Evolutionary conservation across 2,888 invertebrate genomes (phyloP), one percentile per base, ranked within the genome.

Genomic region (Cheilosia impressa): DNA sequence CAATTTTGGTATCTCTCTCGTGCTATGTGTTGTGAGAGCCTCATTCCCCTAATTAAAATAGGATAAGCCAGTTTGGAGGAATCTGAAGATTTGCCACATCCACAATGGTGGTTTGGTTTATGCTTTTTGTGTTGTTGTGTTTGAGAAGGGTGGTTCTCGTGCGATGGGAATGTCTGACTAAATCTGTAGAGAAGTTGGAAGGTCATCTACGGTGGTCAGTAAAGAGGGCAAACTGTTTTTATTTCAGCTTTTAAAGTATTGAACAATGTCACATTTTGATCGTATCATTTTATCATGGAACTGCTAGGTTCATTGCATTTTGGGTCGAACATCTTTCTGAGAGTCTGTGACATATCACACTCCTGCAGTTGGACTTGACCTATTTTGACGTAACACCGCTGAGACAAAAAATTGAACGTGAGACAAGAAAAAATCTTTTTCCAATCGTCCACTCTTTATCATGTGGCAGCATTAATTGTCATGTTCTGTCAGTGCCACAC

Each of bases 61-160:
- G 84, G 84, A 85, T 85, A 80, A 85, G 76, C 84, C 75, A 66
- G 71, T 85, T 76, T 85, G 71, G 65, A 76, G 80, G 80, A 66
- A 85, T 79, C 75, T 58, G 62, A 80, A 66, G 80, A 85, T 85
- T 85, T 85, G 80, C 84, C 80, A 85, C 84, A 85, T 85, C 84
- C 80, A 57, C 83, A 76, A 62, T 75, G 47, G 73, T 80, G 72
- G 79, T 80, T 80, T 62, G 72, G 52, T 76, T 80, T 73, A 65
- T 72, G 58, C 38, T 65, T 65, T 71, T 7, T 50, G 47, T n/a
- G 45, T 63, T 60, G 1, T 53, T 60, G n/a, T 15, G 17, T 2
- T 43, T 45, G 55, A 13, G 10, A 22, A 9, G 22, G 17, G n/a
- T 31, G 52, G 43, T 15, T 9, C 19, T 7, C 19, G 10, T 19